Conservation (phyloP, 2,888 invertebrate genomes). For the Melieria picta region DNA sequence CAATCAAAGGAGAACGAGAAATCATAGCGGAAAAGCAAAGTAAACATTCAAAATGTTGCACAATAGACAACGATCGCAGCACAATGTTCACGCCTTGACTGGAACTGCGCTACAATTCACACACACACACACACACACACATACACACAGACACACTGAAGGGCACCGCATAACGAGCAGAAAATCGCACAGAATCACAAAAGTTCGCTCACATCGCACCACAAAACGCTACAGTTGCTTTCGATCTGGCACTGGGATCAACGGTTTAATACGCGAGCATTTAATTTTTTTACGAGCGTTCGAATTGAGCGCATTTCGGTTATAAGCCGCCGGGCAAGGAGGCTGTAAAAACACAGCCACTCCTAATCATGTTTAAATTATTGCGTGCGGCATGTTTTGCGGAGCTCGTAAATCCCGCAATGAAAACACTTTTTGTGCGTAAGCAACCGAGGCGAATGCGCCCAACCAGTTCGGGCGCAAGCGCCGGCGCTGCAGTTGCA, state of each 20-base stretch:
- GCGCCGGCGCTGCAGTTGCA: not conserved
- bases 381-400: constrained; percentile 49
- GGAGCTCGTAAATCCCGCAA: constrained; percentile 40
- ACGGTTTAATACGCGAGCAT: constrained; percentile 20
- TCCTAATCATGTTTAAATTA: constrained; percentile 66
- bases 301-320: constrained; percentile 28
- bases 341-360: constrained; percentile 64
- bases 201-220: constrained; percentile 35
- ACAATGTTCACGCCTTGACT: constrained; percentile 2
- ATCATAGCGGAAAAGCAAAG: constrained; percentile 14
- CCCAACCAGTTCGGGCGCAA: constrained; percentile 55
- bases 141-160: not conserved
- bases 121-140: constrained; percentile 55
- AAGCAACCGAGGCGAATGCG: constrained; percentile 53
- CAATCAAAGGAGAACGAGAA: not conserved
- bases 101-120: constrained; percentile 37
- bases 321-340: constrained; percentile 57
- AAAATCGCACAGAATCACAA: constrained; percentile 17
- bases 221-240: constrained; percentile 37
- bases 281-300: not conserved
- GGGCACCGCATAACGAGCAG: not conserved
- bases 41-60: constrained; percentile 13
- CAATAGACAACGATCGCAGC: not conserved
- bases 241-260: constrained; percentile 51
- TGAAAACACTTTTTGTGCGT: constrained; percentile 34